Conservation (phyloP, 1,140 invertebrate genomes). For the Caenorhabditis latens region DNA sequence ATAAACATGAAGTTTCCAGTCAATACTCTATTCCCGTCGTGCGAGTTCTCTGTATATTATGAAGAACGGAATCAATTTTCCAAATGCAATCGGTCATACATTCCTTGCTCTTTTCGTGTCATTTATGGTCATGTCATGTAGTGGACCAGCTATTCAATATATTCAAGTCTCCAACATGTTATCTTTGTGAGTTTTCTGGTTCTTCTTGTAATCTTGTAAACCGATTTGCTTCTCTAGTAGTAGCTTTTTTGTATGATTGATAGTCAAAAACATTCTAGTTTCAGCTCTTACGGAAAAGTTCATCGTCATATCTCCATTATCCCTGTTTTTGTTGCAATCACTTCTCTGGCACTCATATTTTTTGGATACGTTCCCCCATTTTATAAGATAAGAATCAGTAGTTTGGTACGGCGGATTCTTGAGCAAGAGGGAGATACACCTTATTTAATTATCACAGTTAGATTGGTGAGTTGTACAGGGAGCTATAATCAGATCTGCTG, state of each 20-base stretch:
- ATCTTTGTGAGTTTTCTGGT: slow-evolving; percentile 10
- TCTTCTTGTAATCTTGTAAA: neutral
- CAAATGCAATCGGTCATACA: neutral
- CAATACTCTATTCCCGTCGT: neutral
- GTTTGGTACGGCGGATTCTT: neutral
- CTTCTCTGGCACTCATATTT: neutral
- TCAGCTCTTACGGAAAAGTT: neutral
- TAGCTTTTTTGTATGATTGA: no score
- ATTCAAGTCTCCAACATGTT: neutral
- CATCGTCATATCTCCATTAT: neutral
- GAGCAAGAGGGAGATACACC: neutral
- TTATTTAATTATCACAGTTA: neutral
- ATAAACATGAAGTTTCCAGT: neutral
- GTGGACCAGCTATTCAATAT: neutral
- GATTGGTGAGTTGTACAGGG: neutral
- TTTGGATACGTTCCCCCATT: slow-evolving; percentile 14
- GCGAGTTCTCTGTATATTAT: neutral
- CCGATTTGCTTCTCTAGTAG: no score
- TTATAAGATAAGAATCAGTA: neutral
- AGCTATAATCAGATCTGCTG: neutral
- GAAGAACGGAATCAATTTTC: neutral
- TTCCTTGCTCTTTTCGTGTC: neutral
- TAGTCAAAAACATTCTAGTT: neutral
- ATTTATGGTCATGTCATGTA: slow-evolving; percentile 2
- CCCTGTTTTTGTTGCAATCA: neutral